Base-by-base conservation (phyloP, 2,113 vertebrate genomes). In the Lepidothrix coronata region DNA sequence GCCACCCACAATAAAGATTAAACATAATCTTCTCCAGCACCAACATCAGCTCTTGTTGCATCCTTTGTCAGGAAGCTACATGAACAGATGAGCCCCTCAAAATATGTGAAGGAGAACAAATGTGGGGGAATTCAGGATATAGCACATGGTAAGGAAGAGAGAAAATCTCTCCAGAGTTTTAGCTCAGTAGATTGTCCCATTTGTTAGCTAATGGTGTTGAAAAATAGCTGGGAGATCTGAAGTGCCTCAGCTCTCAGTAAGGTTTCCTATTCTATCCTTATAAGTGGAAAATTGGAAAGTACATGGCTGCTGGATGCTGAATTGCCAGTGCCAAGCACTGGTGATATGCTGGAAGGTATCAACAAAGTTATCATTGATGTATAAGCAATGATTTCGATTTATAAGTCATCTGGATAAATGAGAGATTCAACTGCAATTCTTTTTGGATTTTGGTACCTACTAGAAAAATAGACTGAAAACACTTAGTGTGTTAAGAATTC, bases 1-100 rank as follows among this genome's bases (percentile, higher is more conserved):
- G 44, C 85, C 88, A 91, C 91, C 85, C 85, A 96, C 90, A 81
- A 61, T 27, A 73, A 81, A 68, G 37, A 59, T 80, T 96, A 96
- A 94, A 92, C 80, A 91, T 96, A 95, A 82, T 76, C 52, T 84
- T 85, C 86, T 82, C 44, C 70, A 76, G 52, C 73, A 95, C 70
- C 76, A 83, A 95, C 33, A 1, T 77, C 79, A 81, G 76, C 33
- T 84, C 61, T 19, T 61, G 24, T 83, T 88, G 75, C n/a, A 68
- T 88, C 62, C 35, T 90, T 85, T 91, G 70, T 86, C 83, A 89
- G 80, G 58, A 91, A 88, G 54, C 13, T 87, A 44, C 33, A 27
- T 61, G 54, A 88, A 91, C 15, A 83, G 52, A 88, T 21, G 11
- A 97, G 31, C 28, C 52, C 57, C 83, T 31, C 9, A 63, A 90